These are phyloP conservation scores for Atta cephalotes DNA, from an alignment of 1,140 invertebrate species.

Conservation along the genomic window DNA sequence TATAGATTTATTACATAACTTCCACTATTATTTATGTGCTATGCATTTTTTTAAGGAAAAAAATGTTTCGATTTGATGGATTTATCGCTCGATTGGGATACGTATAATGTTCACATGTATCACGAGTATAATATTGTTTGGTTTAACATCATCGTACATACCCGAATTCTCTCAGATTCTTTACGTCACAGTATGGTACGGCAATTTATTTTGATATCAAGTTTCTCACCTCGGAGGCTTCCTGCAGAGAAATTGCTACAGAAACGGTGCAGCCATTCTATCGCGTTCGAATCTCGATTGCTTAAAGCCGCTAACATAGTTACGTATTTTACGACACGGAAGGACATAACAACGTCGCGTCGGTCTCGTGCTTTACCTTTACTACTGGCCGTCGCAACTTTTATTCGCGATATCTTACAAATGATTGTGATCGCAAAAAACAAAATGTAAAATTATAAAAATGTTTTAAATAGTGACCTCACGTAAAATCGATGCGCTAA, in stretches of 20 bases:
- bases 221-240: constrained; percentile 56
- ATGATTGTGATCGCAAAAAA: not conserved
- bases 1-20: constrained; percentile 24
- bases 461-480: not conserved
- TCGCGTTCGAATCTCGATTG: constrained; percentile 60
- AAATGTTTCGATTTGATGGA: constrained; percentile 18
- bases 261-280: constrained; percentile 48
- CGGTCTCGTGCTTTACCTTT: constrained; percentile 39
- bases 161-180: constrained; percentile 58
- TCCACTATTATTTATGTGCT: constrained; percentile 25
- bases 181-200: constrained; percentile 54
- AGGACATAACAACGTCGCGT: constrained; percentile 37
- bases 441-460: constrained; percentile 5
- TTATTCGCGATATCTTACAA: constrained; percentile 29
- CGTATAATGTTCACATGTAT: constrained; percentile 46
- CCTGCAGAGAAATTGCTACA: constrained; percentile 49
- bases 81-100: constrained; percentile 56
- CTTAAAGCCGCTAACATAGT: constrained; percentile 60
- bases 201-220: constrained; percentile 62
- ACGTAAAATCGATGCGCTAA: constrained; percentile 2
- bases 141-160: constrained; percentile 56
- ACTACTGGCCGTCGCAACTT: constrained; percentile 44
- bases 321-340: constrained; percentile 55
- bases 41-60: not conserved
- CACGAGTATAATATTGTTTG: constrained; percentile 55